A percentile compares a stretch with the other conserved stretches of the same genome.
phyloP scores from a whole-genome alignment of 2,888 invertebrate genomes.

The Apodemia zela region DNA sequence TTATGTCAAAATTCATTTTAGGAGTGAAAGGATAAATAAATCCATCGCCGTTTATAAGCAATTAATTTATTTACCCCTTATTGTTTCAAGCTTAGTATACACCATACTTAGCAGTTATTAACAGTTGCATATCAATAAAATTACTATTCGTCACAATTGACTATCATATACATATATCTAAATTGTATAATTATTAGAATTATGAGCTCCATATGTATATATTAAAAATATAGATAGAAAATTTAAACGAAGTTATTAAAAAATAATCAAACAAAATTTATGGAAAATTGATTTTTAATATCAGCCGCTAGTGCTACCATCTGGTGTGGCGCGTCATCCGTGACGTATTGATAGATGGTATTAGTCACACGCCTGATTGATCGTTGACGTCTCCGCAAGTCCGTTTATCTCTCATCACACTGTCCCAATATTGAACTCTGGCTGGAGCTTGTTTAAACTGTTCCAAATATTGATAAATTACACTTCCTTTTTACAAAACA shows the following conservation, averaged over 20 bases:
- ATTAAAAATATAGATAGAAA: neutral
- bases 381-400: slow-evolving; percentile 59
- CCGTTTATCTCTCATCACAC: slow-evolving; percentile 44
- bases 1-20: too few species aligned
- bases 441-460: slow-evolving; percentile 10
- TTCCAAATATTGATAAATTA: slow-evolving; percentile 15
- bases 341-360: slow-evolving; percentile 76
- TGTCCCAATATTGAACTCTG: slow-evolving; percentile 37
- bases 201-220: too few species aligned
- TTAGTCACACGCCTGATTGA: slow-evolving; percentile 69
- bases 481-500: neutral
- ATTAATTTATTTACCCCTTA: too few species aligned
- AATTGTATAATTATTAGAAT: too few species aligned
- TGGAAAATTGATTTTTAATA: slow-evolving; percentile 72
- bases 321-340: slow-evolving; percentile 55
- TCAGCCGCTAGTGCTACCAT: slow-evolving; percentile 64
- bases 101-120: too few species aligned
- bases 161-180: too few species aligned
- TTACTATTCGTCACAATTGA: too few species aligned
- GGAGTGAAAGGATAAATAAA: too few species aligned
- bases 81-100: too few species aligned
- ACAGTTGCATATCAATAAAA: too few species aligned
- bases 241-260: slow-evolving; percentile 26
- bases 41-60: too few species aligned
- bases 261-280: slow-evolving; percentile 33